These are phyloP conservation scores for Epizoanthus fatuus DNA, from an alignment of 92 coral and sea anemone genomes.

Conservation along the genomic window DNA sequence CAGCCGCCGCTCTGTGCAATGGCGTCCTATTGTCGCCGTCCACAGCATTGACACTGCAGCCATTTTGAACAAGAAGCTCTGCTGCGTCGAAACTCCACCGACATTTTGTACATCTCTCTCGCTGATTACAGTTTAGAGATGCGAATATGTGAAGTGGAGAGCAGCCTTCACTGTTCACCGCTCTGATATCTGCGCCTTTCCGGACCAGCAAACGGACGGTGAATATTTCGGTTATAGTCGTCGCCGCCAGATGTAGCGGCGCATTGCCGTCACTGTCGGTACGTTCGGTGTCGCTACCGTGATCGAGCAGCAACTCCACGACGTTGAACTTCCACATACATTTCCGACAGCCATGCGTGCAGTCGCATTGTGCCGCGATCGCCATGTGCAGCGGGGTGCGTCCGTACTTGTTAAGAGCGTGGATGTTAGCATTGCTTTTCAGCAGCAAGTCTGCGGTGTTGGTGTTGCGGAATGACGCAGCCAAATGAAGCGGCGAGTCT, in stretches of 20 bases:
- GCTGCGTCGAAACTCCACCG: constrained; percentile 87
- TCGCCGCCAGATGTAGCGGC: constrained; percentile 82
- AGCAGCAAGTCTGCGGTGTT: constrained; percentile 77
- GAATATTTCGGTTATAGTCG: constrained; percentile 77
- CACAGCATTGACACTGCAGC: constrained; percentile 69
- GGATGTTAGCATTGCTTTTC: constrained; percentile 63
- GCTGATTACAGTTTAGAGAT: constrained; percentile 75
- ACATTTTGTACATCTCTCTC: constrained; percentile 58
- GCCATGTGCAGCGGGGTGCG: constrained; percentile 82
- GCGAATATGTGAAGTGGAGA: constrained; percentile 79
- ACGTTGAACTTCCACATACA: constrained; percentile 90
- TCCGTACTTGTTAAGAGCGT: constrained; percentile 62
- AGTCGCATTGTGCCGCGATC: constrained; percentile 77
- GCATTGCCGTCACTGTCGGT: constrained; percentile 80
- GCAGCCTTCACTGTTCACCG: constrained; percentile 77
- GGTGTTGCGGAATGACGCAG: constrained; percentile 80
- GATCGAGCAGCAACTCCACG: constrained; percentile 78
- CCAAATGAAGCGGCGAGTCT: constrained; percentile 79
- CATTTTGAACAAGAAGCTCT: constrained; percentile 72
- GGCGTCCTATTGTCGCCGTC: constrained; percentile 79
- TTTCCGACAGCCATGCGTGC: constrained; percentile 86
- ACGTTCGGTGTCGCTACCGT: constrained; percentile 65
- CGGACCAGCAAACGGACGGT: constrained; percentile 79
- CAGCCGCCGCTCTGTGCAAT: constrained; percentile 76
- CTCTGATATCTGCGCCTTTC: constrained; percentile 73